These are phyloP conservation scores for Pseudopleuronectes americanus DNA, from an alignment of 2,797 vertebrate species.

Conservation along the genomic window DNA sequence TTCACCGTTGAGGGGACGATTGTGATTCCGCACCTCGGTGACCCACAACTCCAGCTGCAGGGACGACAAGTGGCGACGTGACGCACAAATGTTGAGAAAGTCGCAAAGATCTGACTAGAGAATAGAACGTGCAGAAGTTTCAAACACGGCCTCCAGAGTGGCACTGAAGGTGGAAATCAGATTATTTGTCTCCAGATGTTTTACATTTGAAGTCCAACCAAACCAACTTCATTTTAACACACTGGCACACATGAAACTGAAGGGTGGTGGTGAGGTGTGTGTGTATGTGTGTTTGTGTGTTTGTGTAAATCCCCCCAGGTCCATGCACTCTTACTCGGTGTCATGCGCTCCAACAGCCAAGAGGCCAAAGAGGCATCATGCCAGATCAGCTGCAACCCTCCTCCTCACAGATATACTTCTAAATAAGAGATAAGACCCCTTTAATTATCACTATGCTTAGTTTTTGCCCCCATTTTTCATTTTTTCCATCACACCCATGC, in stretches of 20 bases:
- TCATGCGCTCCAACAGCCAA: conserved; percentile 7
- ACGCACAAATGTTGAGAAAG: no score
- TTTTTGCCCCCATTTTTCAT: background rate
- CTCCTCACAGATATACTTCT: background rate
- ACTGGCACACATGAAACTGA: background rate
- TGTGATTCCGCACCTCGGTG: conserved; percentile 24
- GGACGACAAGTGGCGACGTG: background rate
- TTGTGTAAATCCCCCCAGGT: background rate
- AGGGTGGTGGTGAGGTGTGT: no score
- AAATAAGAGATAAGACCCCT: conserved; percentile 17
- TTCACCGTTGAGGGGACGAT: conserved; percentile 46
- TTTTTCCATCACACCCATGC: no score
- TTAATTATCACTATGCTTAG: background rate
- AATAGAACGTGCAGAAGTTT: no score
- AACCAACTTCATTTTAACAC: background rate
- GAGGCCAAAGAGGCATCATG: conserved; percentile 2
- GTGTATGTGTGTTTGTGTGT: no score
- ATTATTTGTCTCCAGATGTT: no score
- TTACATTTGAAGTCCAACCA: no score
- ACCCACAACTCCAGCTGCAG: conserved; percentile 17
- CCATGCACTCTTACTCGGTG: background rate
- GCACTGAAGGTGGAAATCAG: no score
- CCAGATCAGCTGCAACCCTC: conserved; percentile 6
- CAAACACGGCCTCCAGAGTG: no score
- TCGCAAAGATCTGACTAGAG: no score